A percentile compares a stretch with the other conserved stretches of the same genome.
Conservation (phyloP, 2,113 vertebrate species). For the Penelope pileata region DNA sequence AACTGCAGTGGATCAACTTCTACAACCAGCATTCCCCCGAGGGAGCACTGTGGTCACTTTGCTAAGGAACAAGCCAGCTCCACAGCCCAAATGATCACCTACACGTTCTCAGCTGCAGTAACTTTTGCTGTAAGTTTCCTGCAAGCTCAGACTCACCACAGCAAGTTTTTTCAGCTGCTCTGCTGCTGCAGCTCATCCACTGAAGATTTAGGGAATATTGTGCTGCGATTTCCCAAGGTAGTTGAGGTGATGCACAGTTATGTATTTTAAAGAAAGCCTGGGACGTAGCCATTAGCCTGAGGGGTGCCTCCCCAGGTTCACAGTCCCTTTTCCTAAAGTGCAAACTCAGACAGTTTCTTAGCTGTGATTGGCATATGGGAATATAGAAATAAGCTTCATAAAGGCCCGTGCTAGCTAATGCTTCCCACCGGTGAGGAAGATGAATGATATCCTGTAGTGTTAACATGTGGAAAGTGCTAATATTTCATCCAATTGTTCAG, state of each 20-base stretch:
- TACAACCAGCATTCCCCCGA: background rate
- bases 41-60: background rate
- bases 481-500: conserved; percentile 34
- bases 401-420: background rate
- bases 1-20: background rate
- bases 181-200: background rate
- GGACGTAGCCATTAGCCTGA: background rate
- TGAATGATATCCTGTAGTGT: conserved; percentile 42
- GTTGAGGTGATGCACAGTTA: background rate
- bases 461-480: conserved; percentile 52
- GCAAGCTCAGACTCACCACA: background rate
- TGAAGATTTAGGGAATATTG: background rate
- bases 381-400: conserved; percentile 53
- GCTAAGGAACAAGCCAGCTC: background rate
- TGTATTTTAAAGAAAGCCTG: background rate
- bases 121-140: background rate
- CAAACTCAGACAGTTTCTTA: background rate
- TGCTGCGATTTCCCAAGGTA: background rate
- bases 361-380: conserved; percentile 35
- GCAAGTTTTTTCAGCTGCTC: background rate
- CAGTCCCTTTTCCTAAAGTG: background rate
- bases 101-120: accelerated
- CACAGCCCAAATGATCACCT: accelerated
- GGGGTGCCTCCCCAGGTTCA: background rate
- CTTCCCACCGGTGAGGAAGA: conserved; percentile 55